Evolutionary conservation across 2,888 invertebrate genomes (phyloP).

Genomic region (Electrophaes corylata): DNA sequence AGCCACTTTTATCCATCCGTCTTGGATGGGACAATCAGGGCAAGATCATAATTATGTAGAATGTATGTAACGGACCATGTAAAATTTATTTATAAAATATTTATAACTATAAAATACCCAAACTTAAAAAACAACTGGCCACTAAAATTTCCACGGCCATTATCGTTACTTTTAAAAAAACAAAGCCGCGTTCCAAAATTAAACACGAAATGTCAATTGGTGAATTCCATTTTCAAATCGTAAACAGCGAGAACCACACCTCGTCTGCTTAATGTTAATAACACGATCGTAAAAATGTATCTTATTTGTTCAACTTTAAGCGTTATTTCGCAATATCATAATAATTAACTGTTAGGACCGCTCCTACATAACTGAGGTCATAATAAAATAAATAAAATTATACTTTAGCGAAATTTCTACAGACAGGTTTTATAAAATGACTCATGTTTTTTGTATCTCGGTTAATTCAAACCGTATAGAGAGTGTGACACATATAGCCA

Average conservation of each 20-base stretch:
- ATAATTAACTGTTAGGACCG: slow-evolving; percentile 15
- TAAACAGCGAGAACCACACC: slow-evolving; percentile 45
- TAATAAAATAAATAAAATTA: slow-evolving; percentile 4
- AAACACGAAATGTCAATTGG: slow-evolving; percentile 56
- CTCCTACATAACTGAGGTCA: slow-evolving; percentile 14
- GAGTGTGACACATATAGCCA: slow-evolving; percentile 6
- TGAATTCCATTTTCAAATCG: slow-evolving; percentile 62
- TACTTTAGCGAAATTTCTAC: slow-evolving; percentile 5
- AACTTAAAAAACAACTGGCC: slow-evolving; percentile 4
- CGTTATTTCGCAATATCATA: slow-evolving; percentile 20
- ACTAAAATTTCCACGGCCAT: slow-evolving; percentile 21
- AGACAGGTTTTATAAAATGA: slow-evolving; percentile 19
- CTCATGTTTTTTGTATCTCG: slow-evolving; percentile 13
- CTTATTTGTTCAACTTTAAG: slow-evolving; percentile 16
- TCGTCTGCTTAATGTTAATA: slow-evolving; percentile 25
- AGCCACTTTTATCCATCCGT: too few species aligned
- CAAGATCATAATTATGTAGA: too few species aligned
- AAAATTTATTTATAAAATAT: too few species aligned
- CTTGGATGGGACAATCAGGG: too few species aligned
- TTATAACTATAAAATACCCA: too few species aligned
- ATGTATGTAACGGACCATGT: too few species aligned
- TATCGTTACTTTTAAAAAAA: slow-evolving; percentile 24
- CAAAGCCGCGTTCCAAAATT: slow-evolving; percentile 34
- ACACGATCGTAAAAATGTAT: slow-evolving; percentile 18
- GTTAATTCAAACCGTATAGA: slow-evolving; percentile 10